These are phyloP conservation scores for Cyrtonyx montezumae DNA, from an alignment of 2,113 vertebrate species.

Conservation along the genomic window DNA sequence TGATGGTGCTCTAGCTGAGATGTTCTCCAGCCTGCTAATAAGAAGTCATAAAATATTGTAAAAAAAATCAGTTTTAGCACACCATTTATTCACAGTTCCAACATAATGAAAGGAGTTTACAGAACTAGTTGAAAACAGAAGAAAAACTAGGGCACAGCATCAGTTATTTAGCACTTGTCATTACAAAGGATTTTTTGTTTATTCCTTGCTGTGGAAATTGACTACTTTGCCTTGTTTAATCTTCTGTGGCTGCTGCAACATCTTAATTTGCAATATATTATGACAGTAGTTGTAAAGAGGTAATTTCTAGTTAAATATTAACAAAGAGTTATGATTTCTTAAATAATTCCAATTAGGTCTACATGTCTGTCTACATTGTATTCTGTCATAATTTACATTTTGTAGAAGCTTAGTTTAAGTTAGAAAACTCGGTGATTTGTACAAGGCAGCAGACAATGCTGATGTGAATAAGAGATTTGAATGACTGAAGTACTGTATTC, in stretches of 20 bases:
- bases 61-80: not conserved
- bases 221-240: not conserved
- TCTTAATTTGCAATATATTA: not conserved
- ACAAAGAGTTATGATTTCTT: not conserved
- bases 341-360: not conserved
- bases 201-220: not conserved
- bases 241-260: not conserved
- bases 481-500: not conserved
- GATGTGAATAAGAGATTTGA: not conserved
- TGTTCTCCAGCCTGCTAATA: conserved; percentile 6
- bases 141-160: not conserved
- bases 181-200: not conserved
- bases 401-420: not conserved
- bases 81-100: not conserved
- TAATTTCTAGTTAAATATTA: not conserved
- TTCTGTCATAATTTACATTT: not conserved
- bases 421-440: not conserved
- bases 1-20: not conserved
- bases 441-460: not conserved
- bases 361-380: not conserved
- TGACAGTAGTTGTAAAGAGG: not conserved
- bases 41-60: conserved; percentile 34
- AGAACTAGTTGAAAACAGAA: not conserved
- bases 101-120: not conserved
- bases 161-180: not conserved